Evolutionary conservation across 2,888 invertebrate genomes (phyloP).

Genomic region (Acrocera orbiculus): DNA sequence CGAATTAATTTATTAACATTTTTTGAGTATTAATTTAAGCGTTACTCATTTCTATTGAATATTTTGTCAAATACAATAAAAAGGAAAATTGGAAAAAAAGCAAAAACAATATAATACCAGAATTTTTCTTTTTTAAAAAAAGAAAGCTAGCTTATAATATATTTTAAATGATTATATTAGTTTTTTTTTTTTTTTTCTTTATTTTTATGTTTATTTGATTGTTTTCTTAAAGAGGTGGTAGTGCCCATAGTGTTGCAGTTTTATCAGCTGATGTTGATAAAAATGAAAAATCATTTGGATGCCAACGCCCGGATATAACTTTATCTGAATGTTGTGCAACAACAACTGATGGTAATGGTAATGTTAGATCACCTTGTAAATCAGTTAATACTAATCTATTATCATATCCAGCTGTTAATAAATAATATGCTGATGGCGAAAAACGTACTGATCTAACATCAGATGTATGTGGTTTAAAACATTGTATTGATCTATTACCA

Average conservation of each 20-base stretch:
- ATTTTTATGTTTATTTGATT: background rate
- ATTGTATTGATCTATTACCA: conserved; percentile 72
- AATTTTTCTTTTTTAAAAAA: background rate
- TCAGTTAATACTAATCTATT: conserved; percentile 79
- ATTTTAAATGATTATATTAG: too few relatives aligned
- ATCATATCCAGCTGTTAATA: conserved; percentile 85
- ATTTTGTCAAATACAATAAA: too few relatives aligned
- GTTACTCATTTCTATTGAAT: too few relatives aligned
- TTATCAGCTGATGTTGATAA: conserved; percentile 88
- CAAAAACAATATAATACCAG: background rate
- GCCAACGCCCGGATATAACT: conserved; percentile 92
- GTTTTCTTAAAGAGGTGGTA: conserved; percentile 50
- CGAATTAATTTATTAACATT: too few relatives aligned
- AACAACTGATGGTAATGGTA: conserved; percentile 77
- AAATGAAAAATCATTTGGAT: conserved; percentile 88
- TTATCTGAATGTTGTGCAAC: conserved; percentile 92
- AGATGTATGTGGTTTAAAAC: conserved; percentile 74
- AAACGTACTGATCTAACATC: conserved; percentile 78
- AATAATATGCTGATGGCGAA: conserved; percentile 86
- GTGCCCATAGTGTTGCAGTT: conserved; percentile 82
- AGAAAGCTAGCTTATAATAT: too few relatives aligned
- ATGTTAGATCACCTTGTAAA: conserved; percentile 82
- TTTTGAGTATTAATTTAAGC: too few relatives aligned
- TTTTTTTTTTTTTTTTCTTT: too few relatives aligned
- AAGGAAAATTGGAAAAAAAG: background rate